These are phyloP conservation scores for Acestrorhynchus altus DNA, from an alignment of 2,797 vertebrate species.

Conservation along the genomic window DNA sequence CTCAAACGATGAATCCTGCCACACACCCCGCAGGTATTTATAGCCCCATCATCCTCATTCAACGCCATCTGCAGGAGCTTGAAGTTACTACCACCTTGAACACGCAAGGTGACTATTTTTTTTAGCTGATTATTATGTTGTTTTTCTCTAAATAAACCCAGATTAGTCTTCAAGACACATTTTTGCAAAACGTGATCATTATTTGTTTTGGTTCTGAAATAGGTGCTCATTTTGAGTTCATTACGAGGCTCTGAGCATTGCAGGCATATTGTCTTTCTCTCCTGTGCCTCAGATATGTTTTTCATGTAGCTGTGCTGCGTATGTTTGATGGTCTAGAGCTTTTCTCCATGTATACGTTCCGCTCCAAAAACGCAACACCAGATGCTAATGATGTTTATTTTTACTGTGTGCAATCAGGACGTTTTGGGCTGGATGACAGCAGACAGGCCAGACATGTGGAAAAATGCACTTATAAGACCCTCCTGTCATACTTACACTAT, in stretches of 20 bases:
- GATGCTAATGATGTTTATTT: slow-evolving; percentile 81
- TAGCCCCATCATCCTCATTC: too few relatives aligned
- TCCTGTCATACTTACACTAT: slow-evolving; percentile 27
- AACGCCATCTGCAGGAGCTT: too few relatives aligned
- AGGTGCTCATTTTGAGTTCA: background rate
- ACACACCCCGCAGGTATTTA: too few relatives aligned
- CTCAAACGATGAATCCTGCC: too few relatives aligned
- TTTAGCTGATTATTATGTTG: too few relatives aligned
- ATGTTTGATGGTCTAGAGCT: slow-evolving; percentile 80
- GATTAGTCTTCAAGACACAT: too few relatives aligned
- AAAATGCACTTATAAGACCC: slow-evolving; percentile 65
- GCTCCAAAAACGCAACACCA: slow-evolving; percentile 68
- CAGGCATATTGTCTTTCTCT: slow-evolving; percentile 30
- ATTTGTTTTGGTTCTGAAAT: too few relatives aligned
- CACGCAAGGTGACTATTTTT: too few relatives aligned
- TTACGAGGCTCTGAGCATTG: background rate
- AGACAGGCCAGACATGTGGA: slow-evolving; percentile 74
- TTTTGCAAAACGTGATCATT: too few relatives aligned
- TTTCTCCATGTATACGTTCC: slow-evolving; percentile 75
- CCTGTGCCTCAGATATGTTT: background rate
- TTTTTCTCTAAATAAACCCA: too few relatives aligned
- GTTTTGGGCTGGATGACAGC: slow-evolving; percentile 71
- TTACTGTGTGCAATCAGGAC: slow-evolving; percentile 75
- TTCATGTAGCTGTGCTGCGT: slow-evolving; percentile 61
- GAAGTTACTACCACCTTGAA: too few relatives aligned